Base-by-base conservation (phyloP, 2,888 invertebrate genomes). In the Electrophaes corylata region DNA sequence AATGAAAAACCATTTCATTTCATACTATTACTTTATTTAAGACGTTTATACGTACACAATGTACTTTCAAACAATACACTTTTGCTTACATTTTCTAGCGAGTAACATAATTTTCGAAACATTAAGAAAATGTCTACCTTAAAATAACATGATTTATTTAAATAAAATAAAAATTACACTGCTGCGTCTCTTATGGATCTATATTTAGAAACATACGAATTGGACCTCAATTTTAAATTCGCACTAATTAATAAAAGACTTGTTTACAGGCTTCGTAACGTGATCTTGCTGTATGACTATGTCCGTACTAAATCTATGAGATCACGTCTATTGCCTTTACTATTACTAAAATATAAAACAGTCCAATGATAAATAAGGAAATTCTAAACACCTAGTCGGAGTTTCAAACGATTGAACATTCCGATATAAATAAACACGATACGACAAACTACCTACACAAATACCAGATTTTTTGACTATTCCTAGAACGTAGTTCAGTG, bases 151-250 rank as follows among this genome's bases (percentile, higher is more conserved):
- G 90, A 90, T 88, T 88, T 80, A 74, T 76, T 83, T 76, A 85
- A 84, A 81, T 81, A 78, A 80, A 81, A 74, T 16, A 10, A 75
- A 78, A 74, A 75, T 78, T 78, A 83, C 78, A 73, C 59, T 81
- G 83, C 79, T 80, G 78, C 75, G 73, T 81, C 77, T 80, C 79
- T 76, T 81, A 77, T 70, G 79, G 81, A 81, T 80, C 83, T 84
- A 86, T 77, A 75, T 74, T 80, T 87, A 84, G 78, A 89, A 85
- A 89, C 85, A 83, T 84, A 86, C 84, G 84, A 85, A 88, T 91
- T 91, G 91, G 91, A 91, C 91, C 91, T 85, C 91, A 78, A 81
- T 88, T 87, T 88, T 81, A 85, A 84, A 84, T 87, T 90, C 84
- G 79, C 85, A 81, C 86, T 89, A 86, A 86, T 79, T 79, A 83